phyloP scores from a whole-genome alignment of 1,140 invertebrate species.

The Reticulitermes speratus region DNA sequence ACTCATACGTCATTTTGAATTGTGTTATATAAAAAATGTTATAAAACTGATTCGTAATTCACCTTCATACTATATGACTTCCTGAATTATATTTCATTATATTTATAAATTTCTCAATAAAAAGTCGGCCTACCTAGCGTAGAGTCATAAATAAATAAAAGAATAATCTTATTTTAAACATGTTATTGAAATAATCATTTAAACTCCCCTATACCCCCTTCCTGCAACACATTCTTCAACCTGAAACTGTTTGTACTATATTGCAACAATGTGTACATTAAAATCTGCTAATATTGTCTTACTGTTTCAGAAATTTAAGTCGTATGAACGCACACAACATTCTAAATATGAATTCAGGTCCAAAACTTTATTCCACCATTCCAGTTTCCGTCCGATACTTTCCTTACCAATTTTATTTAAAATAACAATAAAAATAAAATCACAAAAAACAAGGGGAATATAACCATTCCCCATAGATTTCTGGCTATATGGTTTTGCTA shows the following conservation, averaged over 20 bases:
- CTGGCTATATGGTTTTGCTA: no score
- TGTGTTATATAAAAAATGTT: neutral
- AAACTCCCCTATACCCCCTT: neutral
- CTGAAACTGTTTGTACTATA: neutral
- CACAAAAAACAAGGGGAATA: no score
- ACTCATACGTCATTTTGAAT: neutral
- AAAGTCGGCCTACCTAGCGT: neutral
- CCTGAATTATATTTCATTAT: neutral
- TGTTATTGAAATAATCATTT: slow-evolving; percentile 6
- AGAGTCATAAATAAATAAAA: neutral
- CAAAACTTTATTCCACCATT: no score
- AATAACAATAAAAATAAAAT: no score
- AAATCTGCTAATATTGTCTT: neutral
- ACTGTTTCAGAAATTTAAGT: no score
- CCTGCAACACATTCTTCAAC: neutral
- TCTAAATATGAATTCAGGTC: no score
- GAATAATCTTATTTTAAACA: neutral
- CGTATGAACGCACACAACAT: no score
- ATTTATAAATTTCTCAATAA: slow-evolving; percentile 1
- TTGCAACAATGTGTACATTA: neutral
- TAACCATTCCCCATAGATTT: no score
- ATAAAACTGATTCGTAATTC: neutral
- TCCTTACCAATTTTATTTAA: no score
- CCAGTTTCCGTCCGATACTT: no score
- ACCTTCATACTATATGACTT: neutral